Conservation (phyloP, 2,888 invertebrate species). For the Drosophila prolongata region DNA sequence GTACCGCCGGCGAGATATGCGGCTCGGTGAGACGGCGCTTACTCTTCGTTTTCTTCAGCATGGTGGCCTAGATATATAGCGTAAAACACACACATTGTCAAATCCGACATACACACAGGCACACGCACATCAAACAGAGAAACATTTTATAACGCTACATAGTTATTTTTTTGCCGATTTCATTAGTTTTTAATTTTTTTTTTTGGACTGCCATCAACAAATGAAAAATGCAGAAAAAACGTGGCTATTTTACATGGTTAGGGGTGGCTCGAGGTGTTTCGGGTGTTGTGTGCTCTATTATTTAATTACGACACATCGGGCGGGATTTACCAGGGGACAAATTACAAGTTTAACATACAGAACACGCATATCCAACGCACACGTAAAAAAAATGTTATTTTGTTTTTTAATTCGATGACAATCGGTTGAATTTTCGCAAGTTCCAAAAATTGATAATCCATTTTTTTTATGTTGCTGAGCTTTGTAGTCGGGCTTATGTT, state of each 20-base stretch:
- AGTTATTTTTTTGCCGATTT: constrained; percentile 9
- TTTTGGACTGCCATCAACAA: constrained; percentile 37
- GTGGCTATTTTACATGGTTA: constrained; percentile 43
- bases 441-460: no score
- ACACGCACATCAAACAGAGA: constrained; percentile 41
- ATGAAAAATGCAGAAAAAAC: constrained; percentile 50
- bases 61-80: constrained; percentile 93
- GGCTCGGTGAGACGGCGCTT: constrained; percentile 96
- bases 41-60: constrained; percentile 99
- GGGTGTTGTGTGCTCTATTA: constrained; percentile 40
- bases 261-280: constrained; percentile 24
- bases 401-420: constrained; percentile 14
- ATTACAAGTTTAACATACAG: constrained; percentile 34
- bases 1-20: constrained; percentile 87
- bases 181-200: constrained; percentile 21
- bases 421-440: background rate
- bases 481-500: background rate
- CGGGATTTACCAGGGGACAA: constrained; percentile 41
- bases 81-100: constrained; percentile 72
- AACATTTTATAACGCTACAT: constrained; percentile 30
- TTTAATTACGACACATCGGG: constrained; percentile 45
- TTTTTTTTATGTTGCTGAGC: background rate
- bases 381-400: constrained; percentile 17
- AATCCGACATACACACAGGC: constrained; percentile 54
- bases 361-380: constrained; percentile 48